phyloP scores from a whole-genome alignment of 2,888 invertebrate species.

The Calameuta idolon region DNA sequence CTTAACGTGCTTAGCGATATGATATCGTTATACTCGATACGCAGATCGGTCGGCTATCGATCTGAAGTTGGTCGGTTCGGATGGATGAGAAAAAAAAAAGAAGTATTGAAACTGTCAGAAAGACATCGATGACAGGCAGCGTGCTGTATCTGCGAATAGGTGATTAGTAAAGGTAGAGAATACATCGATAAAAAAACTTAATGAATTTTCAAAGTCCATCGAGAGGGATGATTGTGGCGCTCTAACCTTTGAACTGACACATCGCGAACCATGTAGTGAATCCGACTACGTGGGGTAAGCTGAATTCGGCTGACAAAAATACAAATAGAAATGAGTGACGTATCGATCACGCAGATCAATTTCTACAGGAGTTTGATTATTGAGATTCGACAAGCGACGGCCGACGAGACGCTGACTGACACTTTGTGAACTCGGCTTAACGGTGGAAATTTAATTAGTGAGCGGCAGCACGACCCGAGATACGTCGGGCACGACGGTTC shows the following conservation, averaged over 20 bases:
- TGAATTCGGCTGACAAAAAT: conserved; percentile 57
- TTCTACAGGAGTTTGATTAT: not conserved
- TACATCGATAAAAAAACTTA: not conserved
- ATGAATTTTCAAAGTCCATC: not conserved
- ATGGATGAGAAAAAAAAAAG: too few species aligned
- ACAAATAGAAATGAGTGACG: conserved; percentile 13
- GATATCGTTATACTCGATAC: too few species aligned
- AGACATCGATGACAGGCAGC: too few species aligned
- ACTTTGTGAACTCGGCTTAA: not conserved
- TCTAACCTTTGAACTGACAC: conserved; percentile 70
- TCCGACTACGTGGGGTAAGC: conserved; percentile 68
- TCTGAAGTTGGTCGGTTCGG: too few species aligned
- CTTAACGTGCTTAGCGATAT: too few species aligned
- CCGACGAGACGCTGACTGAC: not conserved
- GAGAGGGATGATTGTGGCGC: not conserved
- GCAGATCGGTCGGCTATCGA: too few species aligned
- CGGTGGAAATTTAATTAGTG: not conserved
- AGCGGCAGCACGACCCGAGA: too few species aligned
- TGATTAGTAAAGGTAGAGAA: not conserved
- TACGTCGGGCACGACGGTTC: too few species aligned
- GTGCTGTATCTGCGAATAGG: not conserved
- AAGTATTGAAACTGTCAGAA: too few species aligned
- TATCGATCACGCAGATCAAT: not conserved
- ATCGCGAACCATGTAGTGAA: conserved; percentile 71
- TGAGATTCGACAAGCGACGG: not conserved